Base-by-base conservation (phyloP, 2,113 vertebrate genomes). In the Pangasianodon gigas region DNA sequence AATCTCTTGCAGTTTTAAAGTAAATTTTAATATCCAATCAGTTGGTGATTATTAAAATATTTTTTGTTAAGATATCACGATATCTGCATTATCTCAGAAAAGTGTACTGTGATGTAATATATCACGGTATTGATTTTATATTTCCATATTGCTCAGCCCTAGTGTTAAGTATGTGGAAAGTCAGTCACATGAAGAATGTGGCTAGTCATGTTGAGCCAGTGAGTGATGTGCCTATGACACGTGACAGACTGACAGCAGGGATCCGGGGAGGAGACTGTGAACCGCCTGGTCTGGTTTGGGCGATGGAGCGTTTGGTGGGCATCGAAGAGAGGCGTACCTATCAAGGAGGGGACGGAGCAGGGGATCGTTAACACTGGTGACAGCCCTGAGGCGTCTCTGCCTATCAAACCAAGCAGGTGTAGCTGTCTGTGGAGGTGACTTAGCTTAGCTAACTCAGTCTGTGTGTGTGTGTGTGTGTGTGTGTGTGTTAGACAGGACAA, bases 391-490 rank as follows among this genome's bases (percentile, higher is more conserved):
- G 65, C 74, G 75, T 79, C 69, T 75, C 87, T 89, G 84, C 69
- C 89, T 92, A 91, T 93, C 89, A 90, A 88, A 90, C 77, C 46
- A 82, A 91, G 90, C 89, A 93, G 92, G 92, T 94, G 92, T 93
- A 94, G 77, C 91, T 94, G 92, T 93, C 92, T 91, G 51, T 60
- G 52, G 65, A 82, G 71, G 79, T 82, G 90, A 84, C 84, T 87
- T 67, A 80, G 87, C 65, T 88, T 74, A 71, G 80, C 60, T 86
- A 75, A 85, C 51, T 52, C 44, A 58, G 69, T 84, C 60, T 87
- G 88, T 91, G 19, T 56, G 89, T 84, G 89, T 80, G 74, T 81
- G 51, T 62, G 79, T 67, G 89, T 84, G 84, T 79, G 60, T 24
- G 60, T 56, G 79, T 86, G 83, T 75, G 29, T 58, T 86, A 37